Evolutionary conservation across 2,888 invertebrate genomes (phyloP), one percentile per base, ranked within the genome.

Genomic region (Phania funesta): DNA sequence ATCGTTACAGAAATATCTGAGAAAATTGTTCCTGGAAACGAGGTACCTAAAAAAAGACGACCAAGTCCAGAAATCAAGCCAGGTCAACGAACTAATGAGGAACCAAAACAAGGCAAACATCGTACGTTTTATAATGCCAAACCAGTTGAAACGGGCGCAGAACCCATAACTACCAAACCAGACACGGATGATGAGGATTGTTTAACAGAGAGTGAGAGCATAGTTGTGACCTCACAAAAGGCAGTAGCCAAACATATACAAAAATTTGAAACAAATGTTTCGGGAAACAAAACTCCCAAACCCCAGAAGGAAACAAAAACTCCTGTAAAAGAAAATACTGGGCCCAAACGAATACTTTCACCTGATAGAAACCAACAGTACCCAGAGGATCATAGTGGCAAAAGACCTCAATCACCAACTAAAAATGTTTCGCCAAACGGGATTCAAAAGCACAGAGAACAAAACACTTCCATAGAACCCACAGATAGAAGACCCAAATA

Each of bases 191-290:
- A 65, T 8, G 65, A 65, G 1, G 78, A 65, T 65, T 32, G 9
- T 2, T 0, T 35, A 18, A 65, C 71, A 32, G 52, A 68, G 1
- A 52, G 9, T 16, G 52, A 70, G 4, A 58, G n/a, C 3, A 24
- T 11, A 9, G 16, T 71, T 41, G 26, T 13, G 24, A 71, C 50
- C 9, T 24, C 65, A 13, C 20, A 71, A 11, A 81, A 50, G 22
- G 71, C 32, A 3, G 76, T 76, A 16, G 52, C 76, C 0, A 76
- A 60, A 18, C 50, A 76, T 52, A 76, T 76, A 24, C 50, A 68
- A 20, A 76, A 68, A 52, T 76, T 76, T 26, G 78, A 78, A 65
- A 38, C 58, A 7, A 65, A 56, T 13, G 16, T 35, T 70, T 22
- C 38, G 5, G 29, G 35, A n/a, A 20, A 52, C 20, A 35, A 52